Conservation (phyloP, 2,797 vertebrate genomes). For the Amazona finschi region DNA sequence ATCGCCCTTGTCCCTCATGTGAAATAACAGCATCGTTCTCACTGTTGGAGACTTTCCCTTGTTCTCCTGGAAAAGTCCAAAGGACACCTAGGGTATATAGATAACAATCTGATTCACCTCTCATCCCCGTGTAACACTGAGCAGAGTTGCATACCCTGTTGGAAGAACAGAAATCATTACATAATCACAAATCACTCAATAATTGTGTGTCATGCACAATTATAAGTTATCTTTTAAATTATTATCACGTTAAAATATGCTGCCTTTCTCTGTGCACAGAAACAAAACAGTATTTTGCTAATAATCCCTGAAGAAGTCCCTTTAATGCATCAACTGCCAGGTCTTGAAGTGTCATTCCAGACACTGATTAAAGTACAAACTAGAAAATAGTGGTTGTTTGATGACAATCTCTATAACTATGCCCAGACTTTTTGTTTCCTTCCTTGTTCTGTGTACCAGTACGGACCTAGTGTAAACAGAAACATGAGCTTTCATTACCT, state of each 20-base stretch:
- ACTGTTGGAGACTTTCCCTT: neutral
- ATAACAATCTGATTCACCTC: neutral
- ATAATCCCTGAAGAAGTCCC: neutral
- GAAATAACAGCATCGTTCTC: neutral
- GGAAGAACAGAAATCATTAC: neutral
- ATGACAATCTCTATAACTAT: neutral
- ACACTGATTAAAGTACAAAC: neutral
- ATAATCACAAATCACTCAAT: neutral
- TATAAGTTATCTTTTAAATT: neutral
- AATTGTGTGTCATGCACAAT: neutral
- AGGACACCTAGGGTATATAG: neutral
- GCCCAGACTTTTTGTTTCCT: constrained; percentile 41
- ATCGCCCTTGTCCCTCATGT: rapidly evolving
- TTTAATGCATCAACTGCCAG: neutral
- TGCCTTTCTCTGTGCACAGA: neutral
- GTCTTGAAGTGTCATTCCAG: constrained; percentile 9
- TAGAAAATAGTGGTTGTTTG: neutral
- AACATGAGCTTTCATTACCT: constrained; percentile 68
- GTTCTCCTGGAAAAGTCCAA: neutral
- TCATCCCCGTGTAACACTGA: rapidly evolving
- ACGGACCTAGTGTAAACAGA: constrained; percentile 64
- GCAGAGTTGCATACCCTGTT: neutral
- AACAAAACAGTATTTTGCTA: neutral
- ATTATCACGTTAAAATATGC: neutral
- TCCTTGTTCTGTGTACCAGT: constrained; percentile 43